phyloP scores from a whole-genome alignment of 1,140 invertebrate genomes.

The Eulimnadia texana region DNA sequence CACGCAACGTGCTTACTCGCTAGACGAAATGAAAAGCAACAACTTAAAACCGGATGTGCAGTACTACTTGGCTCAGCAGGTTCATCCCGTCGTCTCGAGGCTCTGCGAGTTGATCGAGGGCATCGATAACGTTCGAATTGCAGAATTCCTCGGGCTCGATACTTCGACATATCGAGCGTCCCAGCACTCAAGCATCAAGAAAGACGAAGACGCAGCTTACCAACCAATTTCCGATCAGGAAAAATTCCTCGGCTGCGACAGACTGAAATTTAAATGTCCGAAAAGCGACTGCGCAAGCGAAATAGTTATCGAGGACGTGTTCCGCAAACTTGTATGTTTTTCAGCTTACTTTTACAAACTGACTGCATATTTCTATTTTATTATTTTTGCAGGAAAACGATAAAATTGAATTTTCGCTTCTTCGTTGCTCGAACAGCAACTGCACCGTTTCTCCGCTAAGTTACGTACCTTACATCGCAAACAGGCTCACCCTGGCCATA shows the following conservation, averaged over 20 bases:
- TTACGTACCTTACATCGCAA: slow-evolving; percentile 48
- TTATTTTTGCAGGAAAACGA: slow-evolving; percentile 15
- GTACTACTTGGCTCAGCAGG: slow-evolving; percentile 74
- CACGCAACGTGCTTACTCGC: slow-evolving; percentile 85
- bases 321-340: slow-evolving; percentile 25
- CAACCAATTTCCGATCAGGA: slow-evolving; percentile 42
- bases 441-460: slow-evolving; percentile 39
- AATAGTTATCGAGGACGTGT: slow-evolving; percentile 30
- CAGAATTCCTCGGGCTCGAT: slow-evolving; percentile 62
- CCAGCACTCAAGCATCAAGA: slow-evolving; percentile 31
- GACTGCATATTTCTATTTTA: not conserved
- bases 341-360: slow-evolving; percentile 14
- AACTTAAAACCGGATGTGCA: slow-evolving; percentile 58
- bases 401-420: slow-evolving; percentile 46
- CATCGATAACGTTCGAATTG: slow-evolving; percentile 74
- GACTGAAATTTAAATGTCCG: slow-evolving; percentile 32
- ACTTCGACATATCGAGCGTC: slow-evolving; percentile 32
- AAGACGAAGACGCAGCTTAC: slow-evolving; percentile 36
- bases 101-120: slow-evolving; percentile 92
- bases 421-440: slow-evolving; percentile 28
- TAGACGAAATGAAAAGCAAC: slow-evolving; percentile 61
- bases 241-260: slow-evolving; percentile 57
- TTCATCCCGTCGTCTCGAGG: slow-evolving; percentile 85
- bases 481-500: slow-evolving; percentile 50
- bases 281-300: slow-evolving; percentile 28